Evolutionary conservation across 2,797 vertebrate species (phyloP).

Genomic region (Parauchenoglanis ngamensis): DNA sequence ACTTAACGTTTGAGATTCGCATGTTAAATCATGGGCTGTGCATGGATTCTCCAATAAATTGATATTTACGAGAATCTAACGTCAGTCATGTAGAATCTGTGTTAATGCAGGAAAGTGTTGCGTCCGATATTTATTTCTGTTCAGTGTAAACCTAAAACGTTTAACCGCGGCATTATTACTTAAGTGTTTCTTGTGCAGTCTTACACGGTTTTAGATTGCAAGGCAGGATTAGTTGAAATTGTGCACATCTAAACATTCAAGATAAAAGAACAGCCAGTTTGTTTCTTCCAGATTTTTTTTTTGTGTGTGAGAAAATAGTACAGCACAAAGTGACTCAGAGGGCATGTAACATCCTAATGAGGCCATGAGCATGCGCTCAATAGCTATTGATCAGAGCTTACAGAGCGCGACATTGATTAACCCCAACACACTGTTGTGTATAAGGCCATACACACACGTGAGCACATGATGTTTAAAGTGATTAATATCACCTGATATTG

Average conservation of each 20-base stretch:
- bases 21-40: neutral
- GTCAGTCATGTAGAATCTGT: neutral
- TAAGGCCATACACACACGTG: neutral
- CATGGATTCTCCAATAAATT: neutral
- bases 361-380: constrained; percentile 62
- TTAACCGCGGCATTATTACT: neutral
- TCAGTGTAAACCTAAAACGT: neutral
- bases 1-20: neutral
- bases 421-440: constrained; percentile 29
- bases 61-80: neutral
- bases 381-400: constrained; percentile 61
- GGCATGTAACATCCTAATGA: constrained; percentile 47
- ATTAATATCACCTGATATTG: too few species aligned
- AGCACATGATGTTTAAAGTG: neutral
- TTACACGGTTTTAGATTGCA: neutral
- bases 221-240: neutral
- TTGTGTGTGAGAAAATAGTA: neutral
- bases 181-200: neutral
- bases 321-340: constrained; percentile 51
- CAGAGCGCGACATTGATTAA: constrained; percentile 47
- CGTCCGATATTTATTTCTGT: neutral
- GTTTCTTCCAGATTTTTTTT: neutral
- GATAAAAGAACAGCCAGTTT: neutral
- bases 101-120: neutral
- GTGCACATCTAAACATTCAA: neutral